Evolutionary conservation across 1,140 invertebrate species (phyloP).

Genomic region (Brachionus rubens): DNA sequence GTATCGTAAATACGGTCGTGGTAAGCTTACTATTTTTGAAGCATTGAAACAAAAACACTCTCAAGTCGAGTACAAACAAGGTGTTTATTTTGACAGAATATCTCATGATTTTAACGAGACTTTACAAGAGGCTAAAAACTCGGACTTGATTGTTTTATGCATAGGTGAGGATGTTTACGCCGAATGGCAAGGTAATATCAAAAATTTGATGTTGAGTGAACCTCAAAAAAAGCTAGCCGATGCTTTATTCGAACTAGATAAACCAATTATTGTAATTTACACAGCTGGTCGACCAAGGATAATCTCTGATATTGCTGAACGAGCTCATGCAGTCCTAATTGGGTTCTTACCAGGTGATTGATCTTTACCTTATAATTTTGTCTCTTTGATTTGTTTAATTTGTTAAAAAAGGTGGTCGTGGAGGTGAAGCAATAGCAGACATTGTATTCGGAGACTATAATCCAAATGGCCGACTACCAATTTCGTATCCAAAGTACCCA

Average conservation of each 20-base stretch:
- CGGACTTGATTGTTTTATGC: not conserved
- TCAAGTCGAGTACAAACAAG: not conserved
- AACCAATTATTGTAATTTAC: not conserved
- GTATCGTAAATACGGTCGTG: not conserved
- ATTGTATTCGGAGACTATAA: conserved; percentile 14
- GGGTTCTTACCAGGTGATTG: conserved; percentile 18
- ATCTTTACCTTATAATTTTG: too few species aligned
- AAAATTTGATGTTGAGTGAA: not conserved
- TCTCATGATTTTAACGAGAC: not conserved
- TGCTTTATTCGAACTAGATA: not conserved
- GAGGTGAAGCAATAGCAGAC: not conserved
- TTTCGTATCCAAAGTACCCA: not conserved
- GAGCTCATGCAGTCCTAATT: not conserved
- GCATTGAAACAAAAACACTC: not conserved
- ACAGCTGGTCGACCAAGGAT: conserved; percentile 16
- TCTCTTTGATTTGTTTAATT: too few species aligned
- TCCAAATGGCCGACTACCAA: conserved; percentile 2
- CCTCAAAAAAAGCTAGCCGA: not conserved
- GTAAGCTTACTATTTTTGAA: not conserved
- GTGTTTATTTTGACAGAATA: not conserved
- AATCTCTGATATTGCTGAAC: not conserved
- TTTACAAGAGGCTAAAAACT: not conserved
- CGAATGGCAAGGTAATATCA: not conserved
- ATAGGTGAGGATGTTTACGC: not conserved
- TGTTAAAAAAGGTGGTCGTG: too few species aligned